Evolutionary conservation across 2,888 invertebrate species (phyloP).

Genomic region (Andrena bicolor): DNA sequence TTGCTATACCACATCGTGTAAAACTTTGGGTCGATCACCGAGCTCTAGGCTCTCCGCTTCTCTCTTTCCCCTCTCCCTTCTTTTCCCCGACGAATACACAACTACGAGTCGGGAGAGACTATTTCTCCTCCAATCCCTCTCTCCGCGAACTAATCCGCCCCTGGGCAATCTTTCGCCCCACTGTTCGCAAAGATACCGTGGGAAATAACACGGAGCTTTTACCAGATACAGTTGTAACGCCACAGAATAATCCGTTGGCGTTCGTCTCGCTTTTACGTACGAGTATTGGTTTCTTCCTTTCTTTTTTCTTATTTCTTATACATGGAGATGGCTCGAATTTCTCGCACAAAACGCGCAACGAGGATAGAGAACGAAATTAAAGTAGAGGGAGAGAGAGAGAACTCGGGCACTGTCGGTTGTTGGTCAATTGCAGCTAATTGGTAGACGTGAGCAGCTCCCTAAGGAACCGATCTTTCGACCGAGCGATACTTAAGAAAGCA

Average conservation of each 20-base stretch:
- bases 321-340: slow-evolving; percentile 38
- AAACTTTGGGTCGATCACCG: slow-evolving; percentile 73
- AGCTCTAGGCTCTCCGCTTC: slow-evolving; percentile 32
- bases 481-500: slow-evolving; percentile 40
- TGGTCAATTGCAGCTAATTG: slow-evolving; percentile 82
- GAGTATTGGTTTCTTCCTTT: slow-evolving; percentile 50
- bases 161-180: slow-evolving; percentile 63
- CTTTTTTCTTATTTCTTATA: neutral
- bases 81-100: slow-evolving; percentile 27
- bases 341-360: slow-evolving; percentile 7
- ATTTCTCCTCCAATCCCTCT: slow-evolving; percentile 62
- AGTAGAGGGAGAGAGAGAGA: slow-evolving; percentile 43
- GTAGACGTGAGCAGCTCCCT: slow-evolving; percentile 62
- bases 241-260: slow-evolving; percentile 55
- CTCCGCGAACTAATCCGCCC: slow-evolving; percentile 50
- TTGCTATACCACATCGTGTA: slow-evolving; percentile 72
- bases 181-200: slow-evolving; percentile 73
- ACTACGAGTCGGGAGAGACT: slow-evolving; percentile 37
- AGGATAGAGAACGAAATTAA: slow-evolving; percentile 41
- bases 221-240: slow-evolving; percentile 75
- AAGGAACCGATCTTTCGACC: slow-evolving; percentile 58
- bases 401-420: slow-evolving; percentile 74
- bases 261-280: slow-evolving; percentile 24
- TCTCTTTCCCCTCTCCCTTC: slow-evolving; percentile 45
- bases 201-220: slow-evolving; percentile 82